Evolutionary conservation across 1,140 invertebrate species (phyloP), one percentile per base, ranked within the genome.

Genomic region (Pseudomyrmex flavicornis): DNA sequence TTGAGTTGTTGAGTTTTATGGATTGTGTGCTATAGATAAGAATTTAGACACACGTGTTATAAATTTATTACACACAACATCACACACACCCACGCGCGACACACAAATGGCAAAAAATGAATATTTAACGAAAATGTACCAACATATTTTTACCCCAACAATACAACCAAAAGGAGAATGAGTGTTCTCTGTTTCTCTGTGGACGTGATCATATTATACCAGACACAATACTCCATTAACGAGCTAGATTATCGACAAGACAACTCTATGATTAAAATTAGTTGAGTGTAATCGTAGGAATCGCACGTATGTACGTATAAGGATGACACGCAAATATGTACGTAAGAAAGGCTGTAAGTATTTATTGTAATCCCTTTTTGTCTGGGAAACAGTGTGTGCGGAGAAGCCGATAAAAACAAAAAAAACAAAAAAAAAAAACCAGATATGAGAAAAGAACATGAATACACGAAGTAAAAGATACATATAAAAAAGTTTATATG

Each of bases 231-330:
- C 0, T 35, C 35, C 35, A 35, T 35, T 35, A 35, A 35, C 35
- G 7, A 35, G 35, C 35, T 35, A 35, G 35, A 35, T 35, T 35
- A 35, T 35, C 44, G 63, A 5, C 58, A 79, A 58, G 52, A 68
- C 10, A 4, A 13, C 52, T 69, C 52, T 58, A 70, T 35, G 35
- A 79, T 13, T 20, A 9, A 69, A 58, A n/a, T 59, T 44, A 69
- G 76, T 58, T 69, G n/a, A 80, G 59, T 80, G 66, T 61, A 58
- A 48, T 59, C 20, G 56, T 80, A 80, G 44, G 44, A 17, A 72
- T 80, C 22, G 46, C 52, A 65, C 12, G 22, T 58, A 62, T 13
- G n/a, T 15, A 65, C n/a, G 20, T 48, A 10, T 70, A 70, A 69
- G 52, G 48, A 15, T 35, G 17, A 79, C 54, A 58, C 44, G 50